phyloP scores from a whole-genome alignment of 2,888 invertebrate genomes.

The Sminthurinus aureus region DNA sequence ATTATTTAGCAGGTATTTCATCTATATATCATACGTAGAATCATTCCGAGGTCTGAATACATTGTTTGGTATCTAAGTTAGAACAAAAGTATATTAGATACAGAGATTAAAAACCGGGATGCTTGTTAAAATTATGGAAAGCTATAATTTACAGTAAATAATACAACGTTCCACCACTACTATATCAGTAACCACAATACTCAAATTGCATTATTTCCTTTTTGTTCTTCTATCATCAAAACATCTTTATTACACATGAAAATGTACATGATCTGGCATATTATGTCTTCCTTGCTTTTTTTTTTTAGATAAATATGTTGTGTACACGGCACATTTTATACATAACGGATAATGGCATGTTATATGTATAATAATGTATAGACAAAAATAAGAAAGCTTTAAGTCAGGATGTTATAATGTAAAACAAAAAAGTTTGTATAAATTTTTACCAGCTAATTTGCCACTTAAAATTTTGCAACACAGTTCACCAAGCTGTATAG shows the following conservation, averaged over 20 bases:
- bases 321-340: not conserved
- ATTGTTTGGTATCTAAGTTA: too few species aligned
- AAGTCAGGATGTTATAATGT: constrained; percentile 23
- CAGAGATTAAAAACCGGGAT: too few species aligned
- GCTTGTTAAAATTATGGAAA: too few species aligned
- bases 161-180: too few species aligned
- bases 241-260: not conserved
- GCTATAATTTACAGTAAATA: too few species aligned
- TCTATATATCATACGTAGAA: not conserved
- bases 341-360: not conserved
- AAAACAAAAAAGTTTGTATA: constrained; percentile 23
- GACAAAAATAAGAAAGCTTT: constrained; percentile 28
- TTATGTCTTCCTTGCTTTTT: not conserved
- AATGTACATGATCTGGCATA: not conserved
- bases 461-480: constrained; percentile 28
- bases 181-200: too few species aligned
- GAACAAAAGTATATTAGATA: too few species aligned
- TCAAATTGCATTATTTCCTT: too few species aligned
- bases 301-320: not conserved
- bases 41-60: not conserved
- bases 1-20: not conserved
- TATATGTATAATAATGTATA: not conserved
- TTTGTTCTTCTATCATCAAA: too few species aligned
- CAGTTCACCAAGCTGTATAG: constrained; percentile 13
- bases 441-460: constrained; percentile 29